Evolutionary conservation across 2,797 vertebrate species (phyloP).

Genomic region (Psittacula echo): DNA sequence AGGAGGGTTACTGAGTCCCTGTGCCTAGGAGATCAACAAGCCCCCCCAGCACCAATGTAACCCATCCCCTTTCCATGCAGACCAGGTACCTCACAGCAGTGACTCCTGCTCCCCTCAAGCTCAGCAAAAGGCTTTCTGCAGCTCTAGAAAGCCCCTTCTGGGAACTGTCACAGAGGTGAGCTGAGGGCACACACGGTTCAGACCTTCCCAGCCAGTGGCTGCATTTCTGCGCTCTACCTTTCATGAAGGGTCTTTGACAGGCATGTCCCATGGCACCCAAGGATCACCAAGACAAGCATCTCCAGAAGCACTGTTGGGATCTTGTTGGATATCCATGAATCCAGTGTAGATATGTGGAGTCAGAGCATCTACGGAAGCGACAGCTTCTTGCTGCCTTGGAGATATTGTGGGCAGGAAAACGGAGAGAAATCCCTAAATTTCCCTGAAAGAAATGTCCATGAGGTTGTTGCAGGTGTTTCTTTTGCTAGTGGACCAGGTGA

Average conservation of each 20-base stretch:
- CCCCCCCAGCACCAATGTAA: background rate
- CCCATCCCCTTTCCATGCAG: background rate
- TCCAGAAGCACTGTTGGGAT: background rate
- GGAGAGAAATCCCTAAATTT: background rate
- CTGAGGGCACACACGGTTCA: rapidly evolving
- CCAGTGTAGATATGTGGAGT: background rate
- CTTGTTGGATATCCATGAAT: background rate
- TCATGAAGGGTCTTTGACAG: background rate
- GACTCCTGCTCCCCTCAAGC: background rate
- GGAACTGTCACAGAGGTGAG: background rate
- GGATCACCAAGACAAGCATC: background rate
- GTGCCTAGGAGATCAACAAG: background rate
- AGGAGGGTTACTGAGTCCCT: background rate
- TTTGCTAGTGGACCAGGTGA: background rate
- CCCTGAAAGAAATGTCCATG: background rate
- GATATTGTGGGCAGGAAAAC: background rate
- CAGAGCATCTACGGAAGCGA: background rate
- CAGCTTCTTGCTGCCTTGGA: background rate
- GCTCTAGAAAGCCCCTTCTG: background rate
- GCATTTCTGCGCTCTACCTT: background rate
- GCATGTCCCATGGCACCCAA: background rate
- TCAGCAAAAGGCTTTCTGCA: background rate
- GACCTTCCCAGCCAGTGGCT: background rate
- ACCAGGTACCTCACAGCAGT: background rate
- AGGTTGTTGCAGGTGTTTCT: background rate